Base-by-base conservation (phyloP, 1,140 invertebrate species). In the Lordiphosa collinella region DNA sequence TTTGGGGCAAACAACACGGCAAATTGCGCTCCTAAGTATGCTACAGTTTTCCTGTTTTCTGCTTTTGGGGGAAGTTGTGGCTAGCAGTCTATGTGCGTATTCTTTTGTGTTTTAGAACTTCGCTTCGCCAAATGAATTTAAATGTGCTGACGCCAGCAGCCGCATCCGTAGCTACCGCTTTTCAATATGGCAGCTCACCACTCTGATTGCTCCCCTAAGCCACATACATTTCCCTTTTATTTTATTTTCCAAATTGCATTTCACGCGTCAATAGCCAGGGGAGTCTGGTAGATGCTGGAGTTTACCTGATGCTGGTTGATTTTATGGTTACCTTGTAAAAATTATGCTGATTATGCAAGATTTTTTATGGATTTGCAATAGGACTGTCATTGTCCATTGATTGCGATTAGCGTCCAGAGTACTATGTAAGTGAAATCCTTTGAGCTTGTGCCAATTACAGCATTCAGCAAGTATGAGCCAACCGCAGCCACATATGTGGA, bases 71-170 rank as follows among this genome's bases (percentile, higher is more conserved):
- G 5, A 29, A 29, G 25, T 29, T 29, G 25, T 8, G 25, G 7
- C 25, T 8, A 47, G 32, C 49, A 22, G 10, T 13, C 50, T 29
- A 52, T 41, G 57, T 71, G 51, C 58, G 56, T 76, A 53, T 69
- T 38, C 40, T 51, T 61, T 66, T 22, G 55, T 50, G 66, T 67
- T 75, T 79, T 54, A 60, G 60, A 70, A 70, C 74, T 73, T 59
- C 70, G 68, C 78, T 79, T 29, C 54, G 55, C 72, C 68, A 84
- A 84, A 84, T 84, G 78, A 84, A 78, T 84, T 84, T 73, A 58
- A 71, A 84, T 73, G 72, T 69, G 79, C 78, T 84, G 72, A 85
- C 67, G 43, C 40, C 64, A 53, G 54, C 64, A 54, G 25, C 36
- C 32, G 37, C 35, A 55, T 8, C 7, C 12, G 8, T 25, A 53